Evolutionary conservation across 2,888 invertebrate genomes (phyloP), one percentile per base, ranked within the genome.

Genomic region (Clusia tigrina): DNA sequence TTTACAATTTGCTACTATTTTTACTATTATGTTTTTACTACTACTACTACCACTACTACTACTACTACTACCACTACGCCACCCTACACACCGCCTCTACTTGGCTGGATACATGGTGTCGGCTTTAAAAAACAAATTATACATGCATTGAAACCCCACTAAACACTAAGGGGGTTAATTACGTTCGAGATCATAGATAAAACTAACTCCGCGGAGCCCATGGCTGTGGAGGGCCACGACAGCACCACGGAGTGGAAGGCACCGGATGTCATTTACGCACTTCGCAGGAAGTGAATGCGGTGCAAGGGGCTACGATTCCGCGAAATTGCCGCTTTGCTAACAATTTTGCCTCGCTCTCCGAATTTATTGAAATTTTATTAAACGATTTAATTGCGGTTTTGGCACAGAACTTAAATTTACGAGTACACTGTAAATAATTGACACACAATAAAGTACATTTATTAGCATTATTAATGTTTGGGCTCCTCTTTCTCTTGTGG

Each of bases 401-500:
- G 42, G n/a, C n/a, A 32, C 32, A 32, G 6, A 32, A 32, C 6
- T 32, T 9, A 32, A 32, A 32, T 32, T 9, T 32, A 32, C n/a
- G n/a, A n/a, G n/a, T n/a, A n/a, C n/a, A n/a, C n/a, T n/a, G n/a
- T n/a, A n/a, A n/a, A n/a, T n/a, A n/a, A n/a, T n/a, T n/a, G n/a
- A n/a, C n/a, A n/a, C n/a, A n/a, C n/a, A n/a, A n/a, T n/a, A n/a
- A n/a, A n/a, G n/a, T n/a, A n/a, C n/a, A n/a, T n/a, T n/a, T n/a
- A n/a, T n/a, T n/a, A n/a, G n/a, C n/a, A n/a, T n/a, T n/a, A n/a
- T n/a, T n/a, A n/a, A n/a, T n/a, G 18, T 48, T 46, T 54, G 48
- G 12, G 17, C 67, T 71, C 71, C 65, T 81, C 89, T 18, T 2
- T 55, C 54, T n/a, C 32, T 12, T 15, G 23, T n/a, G n/a, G n/a